Conservation (phyloP, 2,797 vertebrate species). For the Mormyrus hasselquistii region DNA sequence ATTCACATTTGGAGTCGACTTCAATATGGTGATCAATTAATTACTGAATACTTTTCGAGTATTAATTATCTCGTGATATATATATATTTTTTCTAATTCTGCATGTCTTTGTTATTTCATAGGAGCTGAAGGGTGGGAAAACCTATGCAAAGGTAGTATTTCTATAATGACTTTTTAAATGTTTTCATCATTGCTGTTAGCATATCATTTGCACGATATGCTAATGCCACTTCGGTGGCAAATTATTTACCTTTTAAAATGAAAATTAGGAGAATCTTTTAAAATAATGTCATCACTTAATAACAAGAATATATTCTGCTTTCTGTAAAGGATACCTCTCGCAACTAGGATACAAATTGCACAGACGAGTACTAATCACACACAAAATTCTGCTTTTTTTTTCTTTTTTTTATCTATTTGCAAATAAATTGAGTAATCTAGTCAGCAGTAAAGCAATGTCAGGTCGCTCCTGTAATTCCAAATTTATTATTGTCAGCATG, state of each 20-base stretch:
- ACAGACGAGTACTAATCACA: background rate
- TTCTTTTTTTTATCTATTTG: background rate
- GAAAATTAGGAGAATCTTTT: background rate
- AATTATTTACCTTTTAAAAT: background rate
- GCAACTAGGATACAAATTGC: background rate
- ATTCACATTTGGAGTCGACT: background rate
- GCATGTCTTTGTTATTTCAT: conserved; percentile 33
- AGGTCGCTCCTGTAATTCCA: background rate
- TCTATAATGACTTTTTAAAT: background rate
- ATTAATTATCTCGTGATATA: background rate
- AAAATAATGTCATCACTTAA: background rate
- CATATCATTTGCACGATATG: background rate
- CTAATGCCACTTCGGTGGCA: background rate
- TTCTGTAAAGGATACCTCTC: background rate
- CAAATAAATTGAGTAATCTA: background rate
- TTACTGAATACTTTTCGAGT: background rate
- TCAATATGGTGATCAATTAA: background rate
- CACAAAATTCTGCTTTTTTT: background rate
- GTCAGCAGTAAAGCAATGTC: background rate
- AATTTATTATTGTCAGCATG: background rate
- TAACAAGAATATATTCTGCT: background rate
- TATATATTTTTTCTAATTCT: background rate
- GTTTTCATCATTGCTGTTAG: background rate
- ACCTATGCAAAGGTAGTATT: conserved; percentile 84
- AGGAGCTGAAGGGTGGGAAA: conserved; percentile 96